Conservation (phyloP, 2,113 vertebrate species). For the Drymodes brunneopygia region DNA sequence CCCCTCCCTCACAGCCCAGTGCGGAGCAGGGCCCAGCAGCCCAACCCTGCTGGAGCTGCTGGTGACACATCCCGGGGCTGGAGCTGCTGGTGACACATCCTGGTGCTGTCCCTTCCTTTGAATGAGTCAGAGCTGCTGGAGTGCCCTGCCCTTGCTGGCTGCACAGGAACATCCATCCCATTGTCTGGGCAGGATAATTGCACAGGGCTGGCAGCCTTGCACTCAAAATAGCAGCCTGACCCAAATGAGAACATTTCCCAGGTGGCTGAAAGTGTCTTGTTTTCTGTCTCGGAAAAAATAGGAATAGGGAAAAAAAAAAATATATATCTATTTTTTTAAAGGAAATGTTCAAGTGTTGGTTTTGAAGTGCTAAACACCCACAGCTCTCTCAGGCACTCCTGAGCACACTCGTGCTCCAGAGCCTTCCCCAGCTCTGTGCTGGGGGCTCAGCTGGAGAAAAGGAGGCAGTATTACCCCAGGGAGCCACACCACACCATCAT, state of each 20-base stretch:
- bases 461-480: neutral
- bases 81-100: neutral
- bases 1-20: neutral
- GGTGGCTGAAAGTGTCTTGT: neutral
- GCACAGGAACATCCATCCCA: neutral
- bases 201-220: neutral
- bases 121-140: neutral
- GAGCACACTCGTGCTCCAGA: neutral
- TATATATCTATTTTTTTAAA: neutral
- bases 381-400: neutral
- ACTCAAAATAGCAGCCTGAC: neutral
- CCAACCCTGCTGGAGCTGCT: neutral
- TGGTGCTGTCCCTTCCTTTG: neutral
- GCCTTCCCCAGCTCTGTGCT: neutral
- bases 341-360: neutral
- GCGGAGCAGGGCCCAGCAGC: fast-evolving
- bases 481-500: fast-evolving
- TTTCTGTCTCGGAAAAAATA: neutral
- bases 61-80: neutral
- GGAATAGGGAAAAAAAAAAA: neutral
- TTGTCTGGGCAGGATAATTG: neutral
- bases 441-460: neutral
- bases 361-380: neutral
- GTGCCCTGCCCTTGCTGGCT: neutral
- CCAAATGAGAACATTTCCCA: neutral